Evolutionary conservation across 2,888 invertebrate genomes (phyloP).

Genomic region (Agrochola lychnidis): DNA sequence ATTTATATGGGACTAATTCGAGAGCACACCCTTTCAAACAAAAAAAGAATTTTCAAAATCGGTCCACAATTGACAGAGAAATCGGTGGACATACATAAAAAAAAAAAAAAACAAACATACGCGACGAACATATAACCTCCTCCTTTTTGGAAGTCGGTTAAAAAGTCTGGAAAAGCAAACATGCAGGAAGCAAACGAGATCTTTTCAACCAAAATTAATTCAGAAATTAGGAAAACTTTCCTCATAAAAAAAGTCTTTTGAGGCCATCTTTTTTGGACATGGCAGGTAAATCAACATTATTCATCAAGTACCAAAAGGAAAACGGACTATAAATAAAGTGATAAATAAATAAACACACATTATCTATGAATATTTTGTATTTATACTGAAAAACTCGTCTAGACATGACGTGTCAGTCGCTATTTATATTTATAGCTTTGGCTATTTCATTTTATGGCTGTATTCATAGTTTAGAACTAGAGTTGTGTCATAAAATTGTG

Average conservation of each 20-base stretch:
- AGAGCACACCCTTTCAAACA: no score
- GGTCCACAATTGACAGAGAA: no score
- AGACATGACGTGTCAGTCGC: slow-evolving; percentile 36
- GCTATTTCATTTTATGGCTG: background rate
- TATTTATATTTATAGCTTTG: slow-evolving; percentile 48
- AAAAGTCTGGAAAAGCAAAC: background rate
- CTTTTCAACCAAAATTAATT: background rate
- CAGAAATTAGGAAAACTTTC: background rate
- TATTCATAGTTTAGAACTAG: slow-evolving; percentile 22
- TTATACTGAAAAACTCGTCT: slow-evolving; percentile 42
- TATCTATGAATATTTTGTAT: slow-evolving; percentile 42
- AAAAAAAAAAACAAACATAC: no score
- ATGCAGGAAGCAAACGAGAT: background rate
- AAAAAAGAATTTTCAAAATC: no score
- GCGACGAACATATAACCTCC: no score
- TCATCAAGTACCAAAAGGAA: slow-evolving; percentile 1
- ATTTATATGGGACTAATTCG: no score
- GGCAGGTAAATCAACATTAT: slow-evolving; percentile 4
- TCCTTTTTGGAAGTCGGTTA: no score
- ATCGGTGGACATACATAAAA: no score
- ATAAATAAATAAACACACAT: slow-evolving; percentile 12
- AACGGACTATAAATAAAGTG: background rate
- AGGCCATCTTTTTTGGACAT: background rate
- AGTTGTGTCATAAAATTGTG: slow-evolving; percentile 1
- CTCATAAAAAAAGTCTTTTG: background rate